These are phyloP conservation scores for Helicoverpa zea DNA, from an alignment of 1,140 invertebrate genomes.

Conservation along the genomic window DNA sequence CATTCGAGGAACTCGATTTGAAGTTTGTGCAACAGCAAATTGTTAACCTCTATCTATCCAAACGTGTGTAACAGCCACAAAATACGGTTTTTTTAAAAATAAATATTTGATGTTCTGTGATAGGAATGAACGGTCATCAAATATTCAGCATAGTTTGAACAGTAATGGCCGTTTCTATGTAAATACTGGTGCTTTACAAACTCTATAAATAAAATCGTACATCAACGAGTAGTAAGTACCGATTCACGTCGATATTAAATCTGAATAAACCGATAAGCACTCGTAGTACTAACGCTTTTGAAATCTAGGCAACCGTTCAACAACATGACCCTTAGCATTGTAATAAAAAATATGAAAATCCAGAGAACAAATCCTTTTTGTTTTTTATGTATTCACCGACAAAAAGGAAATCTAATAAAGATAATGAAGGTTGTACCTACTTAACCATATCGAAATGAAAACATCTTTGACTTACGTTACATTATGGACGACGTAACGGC, in stretches of 20 bases:
- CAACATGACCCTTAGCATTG: neutral
- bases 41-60: constrained; percentile 33
- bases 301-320: constrained; percentile 3
- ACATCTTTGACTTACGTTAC: constrained; percentile 11
- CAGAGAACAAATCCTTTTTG: constrained; percentile 3
- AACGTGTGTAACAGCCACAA: constrained; percentile 1
- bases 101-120: neutral
- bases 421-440: constrained; percentile 24
- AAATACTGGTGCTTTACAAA: constrained; percentile 27
- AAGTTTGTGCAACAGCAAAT: constrained; percentile 40
- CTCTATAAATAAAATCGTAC: constrained; percentile 24
- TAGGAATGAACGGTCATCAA: constrained; percentile 7
- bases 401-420: constrained; percentile 43
- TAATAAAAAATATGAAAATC: constrained; percentile 16
- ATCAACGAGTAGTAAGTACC: constrained; percentile 1
- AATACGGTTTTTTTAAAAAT: neutral
- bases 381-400: constrained; percentile 15
- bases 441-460: neutral
- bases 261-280: constrained; percentile 12
- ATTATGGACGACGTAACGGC: neutral
- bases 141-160: constrained; percentile 25
- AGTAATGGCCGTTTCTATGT: constrained; percentile 16
- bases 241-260: constrained; percentile 22
- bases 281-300: constrained; percentile 5
- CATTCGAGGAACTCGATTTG: constrained; percentile 43